Evolutionary conservation across 2,113 vertebrate species (phyloP), one percentile per base, ranked within the genome.

Genomic region (Nymphicus hollandicus): DNA sequence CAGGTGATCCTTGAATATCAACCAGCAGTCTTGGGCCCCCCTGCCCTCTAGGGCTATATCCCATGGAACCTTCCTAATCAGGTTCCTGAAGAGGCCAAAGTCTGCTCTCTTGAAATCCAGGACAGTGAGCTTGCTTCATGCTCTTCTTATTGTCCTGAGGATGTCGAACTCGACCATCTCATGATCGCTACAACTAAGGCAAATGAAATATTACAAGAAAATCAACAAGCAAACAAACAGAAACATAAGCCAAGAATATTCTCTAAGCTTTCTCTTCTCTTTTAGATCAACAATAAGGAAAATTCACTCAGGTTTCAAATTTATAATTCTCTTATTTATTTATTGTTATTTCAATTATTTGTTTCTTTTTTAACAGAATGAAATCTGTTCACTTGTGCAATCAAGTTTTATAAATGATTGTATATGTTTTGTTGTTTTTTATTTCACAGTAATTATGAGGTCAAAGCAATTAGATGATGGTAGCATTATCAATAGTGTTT

Each of bases 261-360:
- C 35, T 37, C 23, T 66, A 65, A 28, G 2, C 4, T 72, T 81
- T 82, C n/a, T 64, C 10, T 71, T 81, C 41, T 50, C 13, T 19
- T 74, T 88, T 74, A 0, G 0, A n/a, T 88, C 6, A 79, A 3
- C 8, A 7, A 37, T 7, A 4, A 53, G 17, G 12, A 69, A 73
- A 81, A 65, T 35, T 82, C 9, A 9, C 8, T 80, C n/a, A 13
- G 2, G 60, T 66, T 69, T 50, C 23, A 22, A 52, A 80, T 17
- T 49, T 69, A 8, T 14, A 33, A 17, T 47, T 86, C 5, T 39
- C 19, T 47, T 2, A 28, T 83, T 69, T 58, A 35, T 41, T 82
- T 50, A 46, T 43, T 53, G 1, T 1, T 58, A 28, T 71, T 76
- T 64, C 6, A n/a, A 3, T 70, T 29, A 10, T 24, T 53, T 25